phyloP scores from a whole-genome alignment of 2,113 vertebrate genomes.

The Proterorhinus semilunaris region DNA sequence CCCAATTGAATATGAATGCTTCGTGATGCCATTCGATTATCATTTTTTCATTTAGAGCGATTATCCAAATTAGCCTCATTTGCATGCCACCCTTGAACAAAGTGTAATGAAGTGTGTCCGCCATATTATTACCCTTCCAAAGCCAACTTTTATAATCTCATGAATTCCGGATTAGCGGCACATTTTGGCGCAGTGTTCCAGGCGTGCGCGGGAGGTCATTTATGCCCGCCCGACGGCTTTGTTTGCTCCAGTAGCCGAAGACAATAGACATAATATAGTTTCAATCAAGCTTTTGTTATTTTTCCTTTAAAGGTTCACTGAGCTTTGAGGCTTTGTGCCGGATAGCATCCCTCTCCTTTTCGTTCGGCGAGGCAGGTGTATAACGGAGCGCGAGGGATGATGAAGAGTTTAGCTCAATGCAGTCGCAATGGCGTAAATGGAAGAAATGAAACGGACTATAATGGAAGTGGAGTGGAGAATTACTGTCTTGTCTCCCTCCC shows the following conservation, averaged over 20 bases:
- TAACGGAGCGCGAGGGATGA: slow-evolving; percentile 55
- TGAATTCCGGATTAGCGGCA: slow-evolving; percentile 78
- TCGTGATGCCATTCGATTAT: slow-evolving; percentile 80
- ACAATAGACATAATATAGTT: slow-evolving; percentile 77
- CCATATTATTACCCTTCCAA: slow-evolving; percentile 68
- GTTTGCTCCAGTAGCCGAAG: slow-evolving; percentile 74
- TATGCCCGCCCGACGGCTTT: slow-evolving; percentile 57
- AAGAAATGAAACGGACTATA: slow-evolving; percentile 75
- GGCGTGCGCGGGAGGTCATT: slow-evolving; percentile 66
- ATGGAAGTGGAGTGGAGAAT: slow-evolving; percentile 72
- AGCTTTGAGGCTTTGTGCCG: slow-evolving; percentile 65
- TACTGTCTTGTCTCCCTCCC: slow-evolving; percentile 72
- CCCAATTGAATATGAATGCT: slow-evolving; percentile 80
- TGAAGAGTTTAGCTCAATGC: slow-evolving; percentile 69
- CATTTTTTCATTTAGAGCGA: slow-evolving; percentile 80
- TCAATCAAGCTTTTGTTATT: slow-evolving; percentile 74
- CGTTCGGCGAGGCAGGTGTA: slow-evolving; percentile 48
- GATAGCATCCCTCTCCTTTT: slow-evolving; percentile 44
- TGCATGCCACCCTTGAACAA: slow-evolving; percentile 72
- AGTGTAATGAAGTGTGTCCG: slow-evolving; percentile 73
- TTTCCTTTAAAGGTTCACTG: slow-evolving; percentile 70
- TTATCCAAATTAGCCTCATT: slow-evolving; percentile 79
- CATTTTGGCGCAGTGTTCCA: slow-evolving; percentile 66
- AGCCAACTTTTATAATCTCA: slow-evolving; percentile 78
- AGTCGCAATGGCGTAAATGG: slow-evolving; percentile 67